Evolutionary conservation across 2,888 invertebrate species (phyloP).

Genomic region (Temnothorax unifasciatus): DNA sequence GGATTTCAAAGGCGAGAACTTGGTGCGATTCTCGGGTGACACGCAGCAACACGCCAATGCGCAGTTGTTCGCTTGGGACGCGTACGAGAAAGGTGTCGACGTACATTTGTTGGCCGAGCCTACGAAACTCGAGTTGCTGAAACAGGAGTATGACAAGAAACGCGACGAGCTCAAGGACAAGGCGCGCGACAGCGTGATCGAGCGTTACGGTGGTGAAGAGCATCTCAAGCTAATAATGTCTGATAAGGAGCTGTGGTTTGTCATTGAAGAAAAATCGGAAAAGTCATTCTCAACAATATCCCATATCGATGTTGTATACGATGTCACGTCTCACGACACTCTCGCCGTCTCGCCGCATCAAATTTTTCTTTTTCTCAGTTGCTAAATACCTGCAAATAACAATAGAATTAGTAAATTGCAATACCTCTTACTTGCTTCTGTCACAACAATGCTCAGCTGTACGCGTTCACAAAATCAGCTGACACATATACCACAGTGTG

Average conservation of each 20-base stretch:
- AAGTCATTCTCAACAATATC: not conserved
- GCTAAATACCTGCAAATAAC: too few species aligned
- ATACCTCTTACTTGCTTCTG: too few species aligned
- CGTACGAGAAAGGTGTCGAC: conserved; percentile 96
- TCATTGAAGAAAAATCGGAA: not conserved
- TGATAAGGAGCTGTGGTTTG: not conserved
- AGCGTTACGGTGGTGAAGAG: conserved; percentile 98
- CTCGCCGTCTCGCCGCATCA: too few species aligned
- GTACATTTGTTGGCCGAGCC: conserved; percentile 99
- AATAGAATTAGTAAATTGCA: too few species aligned
- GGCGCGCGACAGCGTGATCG: conserved; percentile 94
- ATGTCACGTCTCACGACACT: too few species aligned
- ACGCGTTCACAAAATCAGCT: too few species aligned
- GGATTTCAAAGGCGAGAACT: conserved; percentile 98
- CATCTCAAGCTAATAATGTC: conserved; percentile 89
- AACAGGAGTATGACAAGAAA: conserved; percentile 96
- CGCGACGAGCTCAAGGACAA: conserved; percentile 96
- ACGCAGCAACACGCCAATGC: conserved; percentile 96
- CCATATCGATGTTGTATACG: not conserved
- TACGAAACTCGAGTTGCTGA: conserved; percentile 96
- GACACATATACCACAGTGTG: too few species aligned
- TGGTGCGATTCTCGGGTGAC: conserved; percentile 97
- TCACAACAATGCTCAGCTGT: too few species aligned
- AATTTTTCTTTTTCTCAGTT: too few species aligned
- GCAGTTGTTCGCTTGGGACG: conserved; percentile 99